phyloP scores from a whole-genome alignment of 2,888 invertebrate genomes.

The Siphonodentalium dalli region DNA sequence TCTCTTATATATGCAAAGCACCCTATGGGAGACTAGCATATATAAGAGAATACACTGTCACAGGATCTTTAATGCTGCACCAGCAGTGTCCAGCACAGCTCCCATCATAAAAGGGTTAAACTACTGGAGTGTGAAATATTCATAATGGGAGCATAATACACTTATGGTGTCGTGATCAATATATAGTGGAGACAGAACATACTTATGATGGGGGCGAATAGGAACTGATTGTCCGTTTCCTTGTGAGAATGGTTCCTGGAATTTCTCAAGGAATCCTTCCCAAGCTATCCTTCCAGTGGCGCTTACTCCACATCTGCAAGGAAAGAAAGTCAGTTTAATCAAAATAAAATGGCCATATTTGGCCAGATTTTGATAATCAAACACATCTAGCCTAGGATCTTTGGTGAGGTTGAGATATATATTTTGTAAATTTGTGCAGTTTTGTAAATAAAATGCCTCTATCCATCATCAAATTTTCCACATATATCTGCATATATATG shows the following conservation, averaged over 20 bases:
- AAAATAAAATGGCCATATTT: neutral
- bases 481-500: too few relatives aligned
- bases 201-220: conserved; percentile 59
- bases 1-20: too few relatives aligned
- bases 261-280: conserved; percentile 61
- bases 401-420: neutral
- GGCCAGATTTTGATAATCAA: neutral
- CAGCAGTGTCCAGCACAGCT: too few relatives aligned
- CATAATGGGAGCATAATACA: too few relatives aligned
- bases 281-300: conserved; percentile 57
- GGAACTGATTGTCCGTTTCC: conserved; percentile 62
- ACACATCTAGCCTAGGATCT: neutral
- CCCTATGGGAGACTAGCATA: too few relatives aligned
- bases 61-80: too few relatives aligned
- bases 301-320: conserved; percentile 51
- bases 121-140: too few relatives aligned
- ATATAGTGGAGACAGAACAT: conserved; percentile 18
- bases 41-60: too few relatives aligned
- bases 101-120: too few relatives aligned
- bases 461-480: too few relatives aligned
- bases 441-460: neutral
- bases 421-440: neutral
- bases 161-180: too few relatives aligned
- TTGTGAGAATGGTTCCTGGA: conserved; percentile 52
- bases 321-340: neutral